A percentile compares a stretch with the other conserved stretches of the same genome.
Evolutionary conservation across 1,140 invertebrate species (phyloP).

Genomic region (Drosophila arizonae): DNA sequence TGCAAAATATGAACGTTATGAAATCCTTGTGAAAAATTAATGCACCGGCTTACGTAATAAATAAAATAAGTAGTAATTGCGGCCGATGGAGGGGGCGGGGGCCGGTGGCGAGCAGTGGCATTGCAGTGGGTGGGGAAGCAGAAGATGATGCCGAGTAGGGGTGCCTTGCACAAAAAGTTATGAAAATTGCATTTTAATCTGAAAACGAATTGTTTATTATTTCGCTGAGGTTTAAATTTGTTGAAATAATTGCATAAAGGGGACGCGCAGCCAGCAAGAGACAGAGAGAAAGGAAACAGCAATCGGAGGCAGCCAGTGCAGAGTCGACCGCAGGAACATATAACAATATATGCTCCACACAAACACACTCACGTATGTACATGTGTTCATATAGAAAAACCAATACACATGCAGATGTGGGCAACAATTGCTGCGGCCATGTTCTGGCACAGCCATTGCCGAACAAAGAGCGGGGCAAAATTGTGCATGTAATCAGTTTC

Average conservation of each 20-base stretch:
- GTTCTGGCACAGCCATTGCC: constrained; percentile 47
- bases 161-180: constrained; percentile 73
- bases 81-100: constrained; percentile 24
- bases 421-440: constrained; percentile 46
- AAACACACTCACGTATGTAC: neutral
- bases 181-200: constrained; percentile 82
- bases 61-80: constrained; percentile 81
- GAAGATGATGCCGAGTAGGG: constrained; percentile 1
- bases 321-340: constrained; percentile 57
- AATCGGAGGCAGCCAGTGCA: constrained; percentile 64
- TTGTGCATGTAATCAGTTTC: constrained; percentile 80
- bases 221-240: constrained; percentile 81
- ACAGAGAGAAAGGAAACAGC: constrained; percentile 58
- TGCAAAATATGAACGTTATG: constrained; percentile 47
- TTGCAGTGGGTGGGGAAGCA: too few relatives aligned
- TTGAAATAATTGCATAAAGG: constrained; percentile 75
- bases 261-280: constrained; percentile 27
- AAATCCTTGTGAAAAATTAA: constrained; percentile 76
- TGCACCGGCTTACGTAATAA: constrained; percentile 72
- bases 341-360: constrained; percentile 51
- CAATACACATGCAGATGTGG: constrained; percentile 41
- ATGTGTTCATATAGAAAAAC: constrained; percentile 24
- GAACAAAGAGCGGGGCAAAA: constrained; percentile 77
- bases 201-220: constrained; percentile 82
- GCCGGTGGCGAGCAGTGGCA: too few relatives aligned